Evolutionary conservation across 2,797 vertebrate genomes (phyloP).

Genomic region (Crocodylus rhombifer): DNA sequence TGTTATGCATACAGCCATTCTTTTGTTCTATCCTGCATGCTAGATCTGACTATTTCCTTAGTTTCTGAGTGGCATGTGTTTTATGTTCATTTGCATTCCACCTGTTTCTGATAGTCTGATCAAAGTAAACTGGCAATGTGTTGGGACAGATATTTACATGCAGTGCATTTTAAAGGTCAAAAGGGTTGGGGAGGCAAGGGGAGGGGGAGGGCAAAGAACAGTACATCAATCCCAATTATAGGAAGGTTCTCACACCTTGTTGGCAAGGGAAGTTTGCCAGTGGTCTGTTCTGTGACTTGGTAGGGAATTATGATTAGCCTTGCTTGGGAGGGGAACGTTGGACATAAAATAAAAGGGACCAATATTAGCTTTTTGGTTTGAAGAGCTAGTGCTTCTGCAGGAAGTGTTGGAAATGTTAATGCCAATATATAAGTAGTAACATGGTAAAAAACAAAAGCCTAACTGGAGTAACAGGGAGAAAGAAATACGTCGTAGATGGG

Average conservation of each 20-base stretch:
- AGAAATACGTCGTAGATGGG: conserved; percentile 50
- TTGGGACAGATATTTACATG: neutral
- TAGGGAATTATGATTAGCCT: no score
- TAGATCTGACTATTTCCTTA: no score
- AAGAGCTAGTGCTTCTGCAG: conserved; percentile 12
- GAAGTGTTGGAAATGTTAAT: conserved; percentile 17
- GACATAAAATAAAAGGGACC: neutral
- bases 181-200: no score
- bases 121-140: neutral
- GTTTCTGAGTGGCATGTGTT: neutral
- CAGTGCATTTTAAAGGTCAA: no score
- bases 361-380: neutral
- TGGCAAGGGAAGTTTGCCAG: neutral
- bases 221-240: no score
- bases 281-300: neutral
- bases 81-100: neutral
- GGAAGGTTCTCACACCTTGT: no score
- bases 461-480: conserved; percentile 1
- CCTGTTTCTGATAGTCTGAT: neutral
- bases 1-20: no score
- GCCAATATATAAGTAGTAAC: conserved; percentile 30
- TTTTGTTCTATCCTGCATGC: no score
- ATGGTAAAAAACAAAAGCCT: conserved; percentile 34
- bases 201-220: no score
- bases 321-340: neutral